phyloP scores from a whole-genome alignment of 2,797 vertebrate species.

The Martes flavigula region DNA sequence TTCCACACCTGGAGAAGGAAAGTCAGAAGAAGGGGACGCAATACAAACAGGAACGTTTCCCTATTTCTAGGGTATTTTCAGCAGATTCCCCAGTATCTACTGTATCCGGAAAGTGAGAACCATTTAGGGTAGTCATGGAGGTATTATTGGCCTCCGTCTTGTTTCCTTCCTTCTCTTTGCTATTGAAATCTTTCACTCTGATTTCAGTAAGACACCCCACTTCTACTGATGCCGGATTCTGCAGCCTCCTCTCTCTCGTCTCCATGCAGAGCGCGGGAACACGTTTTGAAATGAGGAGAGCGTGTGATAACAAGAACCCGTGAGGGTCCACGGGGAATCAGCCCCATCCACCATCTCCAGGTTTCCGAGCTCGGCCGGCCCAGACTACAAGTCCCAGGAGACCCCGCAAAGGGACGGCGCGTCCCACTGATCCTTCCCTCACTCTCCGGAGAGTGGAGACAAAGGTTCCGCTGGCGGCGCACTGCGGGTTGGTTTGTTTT shows the following conservation, averaged over 20 bases:
- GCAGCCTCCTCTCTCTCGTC: not conserved
- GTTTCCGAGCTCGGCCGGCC: not conserved
- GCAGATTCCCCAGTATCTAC: not conserved
- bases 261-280: not conserved
- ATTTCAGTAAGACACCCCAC: constrained; percentile 18
- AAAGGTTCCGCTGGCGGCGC: constrained; percentile 81
- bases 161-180: constrained; percentile 71
- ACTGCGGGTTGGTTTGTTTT: constrained; percentile 58
- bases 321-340: not conserved
- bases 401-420: not conserved
- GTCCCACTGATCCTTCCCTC: constrained; percentile 58
- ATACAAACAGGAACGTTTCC: not conserved
- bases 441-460: constrained; percentile 54
- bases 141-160: not conserved
- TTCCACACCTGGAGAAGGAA: not conserved
- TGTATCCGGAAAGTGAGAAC: not conserved
- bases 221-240: not conserved
- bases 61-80: constrained; percentile 15
- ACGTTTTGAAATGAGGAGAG: not conserved
- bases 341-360: not conserved
- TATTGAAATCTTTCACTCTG: constrained; percentile 48
- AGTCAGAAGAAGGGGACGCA: not conserved
- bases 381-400: constrained; percentile 78
- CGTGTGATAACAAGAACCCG: not conserved
- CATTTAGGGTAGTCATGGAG: constrained; percentile 44